These are phyloP conservation scores for Taphrorychus bicolor DNA, from an alignment of 2,888 invertebrate genomes.

Conservation along the genomic window DNA sequence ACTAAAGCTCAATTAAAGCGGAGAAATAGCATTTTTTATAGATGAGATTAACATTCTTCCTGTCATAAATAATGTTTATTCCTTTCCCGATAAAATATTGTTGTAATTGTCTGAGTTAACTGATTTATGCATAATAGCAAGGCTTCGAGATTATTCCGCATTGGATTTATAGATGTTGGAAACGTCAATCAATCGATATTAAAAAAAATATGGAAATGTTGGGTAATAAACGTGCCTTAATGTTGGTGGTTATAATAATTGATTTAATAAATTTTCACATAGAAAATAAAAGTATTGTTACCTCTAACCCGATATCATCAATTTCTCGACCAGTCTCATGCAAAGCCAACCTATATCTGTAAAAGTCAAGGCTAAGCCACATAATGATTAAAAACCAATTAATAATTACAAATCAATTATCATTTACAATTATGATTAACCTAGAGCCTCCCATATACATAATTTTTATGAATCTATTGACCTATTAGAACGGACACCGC, in stretches of 20 bases:
- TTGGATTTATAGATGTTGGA: slow-evolving; percentile 30
- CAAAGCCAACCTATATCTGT: too few relatives aligned
- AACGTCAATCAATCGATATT: slow-evolving; percentile 16
- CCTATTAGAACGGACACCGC: slow-evolving; percentile 13
- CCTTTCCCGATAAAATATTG: slow-evolving; percentile 28
- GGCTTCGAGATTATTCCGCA: slow-evolving; percentile 24
- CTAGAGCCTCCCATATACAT: slow-evolving; percentile 6
- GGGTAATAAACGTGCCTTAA: too few relatives aligned
- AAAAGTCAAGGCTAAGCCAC: neutral
- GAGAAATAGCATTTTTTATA: slow-evolving; percentile 22
- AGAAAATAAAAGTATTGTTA: neutral
- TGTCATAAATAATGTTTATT: slow-evolving; percentile 29
- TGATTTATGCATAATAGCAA: slow-evolving; percentile 31
- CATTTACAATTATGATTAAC: slow-evolving; percentile 4
- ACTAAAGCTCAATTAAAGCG: slow-evolving; percentile 2
- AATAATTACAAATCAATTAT: neutral
- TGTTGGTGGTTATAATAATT: too few relatives aligned
- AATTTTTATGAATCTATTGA: slow-evolving; percentile 17
- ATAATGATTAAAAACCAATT: neutral
- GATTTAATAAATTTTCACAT: neutral
- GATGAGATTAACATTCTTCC: slow-evolving; percentile 20
- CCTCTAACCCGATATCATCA: neutral
- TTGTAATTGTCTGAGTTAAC: slow-evolving; percentile 26
- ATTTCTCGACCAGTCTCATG: too few relatives aligned
- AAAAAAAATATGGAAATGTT: neutral